phyloP scores from a whole-genome alignment of 2,113 vertebrate genomes.

The Herpetotheres cachinnans region DNA sequence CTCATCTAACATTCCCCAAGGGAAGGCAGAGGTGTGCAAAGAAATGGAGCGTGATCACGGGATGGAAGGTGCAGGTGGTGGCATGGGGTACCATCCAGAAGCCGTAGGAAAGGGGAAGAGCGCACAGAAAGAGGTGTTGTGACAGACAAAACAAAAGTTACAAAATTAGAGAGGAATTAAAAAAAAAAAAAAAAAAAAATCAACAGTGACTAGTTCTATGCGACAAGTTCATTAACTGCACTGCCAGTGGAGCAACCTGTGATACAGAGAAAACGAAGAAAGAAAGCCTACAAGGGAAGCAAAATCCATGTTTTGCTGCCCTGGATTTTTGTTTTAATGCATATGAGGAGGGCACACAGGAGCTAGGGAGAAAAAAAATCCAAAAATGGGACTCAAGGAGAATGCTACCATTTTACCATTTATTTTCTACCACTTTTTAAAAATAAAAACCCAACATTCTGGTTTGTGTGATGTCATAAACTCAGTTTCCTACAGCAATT shows the following conservation, averaged over 20 bases:
- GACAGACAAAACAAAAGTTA: slow-evolving; percentile 51
- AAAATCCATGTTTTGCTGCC: neutral
- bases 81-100: slow-evolving; percentile 57
- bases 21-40: slow-evolving; percentile 65
- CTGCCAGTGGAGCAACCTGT: neutral
- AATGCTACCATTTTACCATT: neutral
- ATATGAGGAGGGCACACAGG: neutral
- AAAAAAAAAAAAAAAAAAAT: neutral
- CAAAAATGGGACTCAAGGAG: neutral
- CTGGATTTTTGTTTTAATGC: neutral
- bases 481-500: neutral
- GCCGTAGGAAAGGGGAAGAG: slow-evolving; percentile 59
- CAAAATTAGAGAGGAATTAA: slow-evolving; percentile 30
- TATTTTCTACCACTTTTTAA: neutral
- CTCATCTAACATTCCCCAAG: slow-evolving; percentile 84
- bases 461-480: neutral
- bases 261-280: neutral
- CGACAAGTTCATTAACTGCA: slow-evolving; percentile 4
- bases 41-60: slow-evolving; percentile 47
- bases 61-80: slow-evolving; percentile 48
- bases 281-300: neutral
- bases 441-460: too few species aligned
- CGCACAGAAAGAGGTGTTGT: slow-evolving; percentile 35
- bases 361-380: neutral
- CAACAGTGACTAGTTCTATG: neutral